Percentiles rank a stretch among this genome's conserved stretches.
Conservation (phyloP, 1,140 invertebrate species). For the Eupristina koningsbergeri region DNA sequence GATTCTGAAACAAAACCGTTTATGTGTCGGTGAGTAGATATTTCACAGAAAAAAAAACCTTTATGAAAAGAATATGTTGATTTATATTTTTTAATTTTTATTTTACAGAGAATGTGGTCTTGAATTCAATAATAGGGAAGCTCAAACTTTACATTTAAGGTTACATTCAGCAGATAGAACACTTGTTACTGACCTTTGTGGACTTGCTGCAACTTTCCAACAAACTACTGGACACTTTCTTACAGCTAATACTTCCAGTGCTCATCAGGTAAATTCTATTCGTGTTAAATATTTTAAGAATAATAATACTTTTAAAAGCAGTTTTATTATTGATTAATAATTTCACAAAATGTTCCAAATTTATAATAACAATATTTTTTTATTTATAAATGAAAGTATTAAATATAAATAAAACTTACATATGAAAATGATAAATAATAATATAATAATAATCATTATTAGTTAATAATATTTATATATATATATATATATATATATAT, state of each 20-base stretch:
- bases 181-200: constrained; percentile 88
- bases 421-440: too few relatives aligned
- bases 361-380: too few relatives aligned
- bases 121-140: constrained; percentile 81
- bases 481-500: too few relatives aligned
- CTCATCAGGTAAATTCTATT: constrained; percentile 71
- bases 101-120: constrained; percentile 77
- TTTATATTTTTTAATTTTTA: background rate
- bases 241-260: constrained; percentile 73
- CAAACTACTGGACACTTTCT: constrained; percentile 77
- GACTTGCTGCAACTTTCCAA: constrained; percentile 83
- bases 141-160: constrained; percentile 84
- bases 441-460: too few relatives aligned
- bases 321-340: background rate
- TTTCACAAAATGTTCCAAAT: too few relatives aligned
- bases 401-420: too few relatives aligned
- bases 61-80: too few relatives aligned
- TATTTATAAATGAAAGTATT: too few relatives aligned
- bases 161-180: constrained; percentile 88
- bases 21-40: constrained; percentile 66
- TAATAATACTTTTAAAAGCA: background rate
- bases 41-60: too few relatives aligned
- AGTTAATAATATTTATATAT: too few relatives aligned
- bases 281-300: background rate
- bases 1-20: constrained; percentile 68